Base-by-base conservation (phyloP, 1,140 invertebrate species). In the Penaeus japonicus region DNA sequence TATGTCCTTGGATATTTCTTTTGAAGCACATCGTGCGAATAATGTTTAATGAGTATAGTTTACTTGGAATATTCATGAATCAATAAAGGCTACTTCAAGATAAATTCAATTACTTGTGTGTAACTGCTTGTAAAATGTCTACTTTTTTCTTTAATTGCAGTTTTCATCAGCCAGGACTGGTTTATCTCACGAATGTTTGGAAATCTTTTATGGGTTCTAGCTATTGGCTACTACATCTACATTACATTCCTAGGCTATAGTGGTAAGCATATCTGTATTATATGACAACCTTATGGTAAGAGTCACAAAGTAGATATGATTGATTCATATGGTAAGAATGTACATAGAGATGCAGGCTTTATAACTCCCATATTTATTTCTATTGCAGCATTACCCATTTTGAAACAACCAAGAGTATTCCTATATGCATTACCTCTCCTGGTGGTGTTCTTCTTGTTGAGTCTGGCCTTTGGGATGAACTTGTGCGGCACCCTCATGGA, bases 191-290 rank as follows among this genome's bases (percentile, higher is more conserved):
- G 95, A 89, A 94, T 99, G 22, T 93, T 99, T 91, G 98, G 98
- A 30, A 99, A 99, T 92, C 95, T 97, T 0, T 95, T 99, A 90
- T 99, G 98, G 98, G 94, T 99, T 24, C 94, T 98, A 82, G 97
- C 97, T 53, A 93, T 97, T 87, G 94, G 95, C 86, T 99, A 99
- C 92, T 99, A 99, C 92, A 94, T 98, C 88, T 99, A 99, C 92
- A 99, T 99, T 90, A 99, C 98, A 77, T 99, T 99, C 93, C 94
- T 99, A 89, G 99, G 99, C 90, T 99, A 99, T 92, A 98, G 96
- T 93, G 97, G 97, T 98, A 93, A 96, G 96, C 95, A 91, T 73
- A 82, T 57, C 70, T 62, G 22, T n/a, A 32, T 80, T 80, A 20
- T 53, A n/a, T 79, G 18, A 2, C 22, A 70, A 47, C 59, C 7